Evolutionary conservation across 37 sponge, comb jelly and placozoan species (phyloP), one percentile per base, ranked within the genome.

Genomic region (Aphrocallistes beatrix): DNA sequence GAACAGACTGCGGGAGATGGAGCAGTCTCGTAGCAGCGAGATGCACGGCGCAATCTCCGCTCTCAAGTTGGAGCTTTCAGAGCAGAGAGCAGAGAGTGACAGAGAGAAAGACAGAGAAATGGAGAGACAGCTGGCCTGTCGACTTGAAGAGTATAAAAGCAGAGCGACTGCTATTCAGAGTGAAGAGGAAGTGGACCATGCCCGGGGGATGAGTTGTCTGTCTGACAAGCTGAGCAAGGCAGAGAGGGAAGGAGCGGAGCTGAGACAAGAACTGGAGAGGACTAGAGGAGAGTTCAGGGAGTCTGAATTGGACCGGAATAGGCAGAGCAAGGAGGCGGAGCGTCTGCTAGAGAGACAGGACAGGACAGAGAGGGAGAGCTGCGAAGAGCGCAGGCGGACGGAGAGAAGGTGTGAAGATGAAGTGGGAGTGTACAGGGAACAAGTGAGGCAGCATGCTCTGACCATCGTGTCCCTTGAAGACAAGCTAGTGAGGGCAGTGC

Each of bases 391-490:
- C 28, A 28, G 75, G 21, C 25, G 8, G 3, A 30, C 75, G 34
- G 75, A 60, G 75, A 60, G 75, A 3, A 3, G 25, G 3, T 3
- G 75, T 13, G 75, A 28, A 13, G 75, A 60, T 3, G 75, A 60
- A 30, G 25, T 60, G 34, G 75, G 34, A 3, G 75, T 60, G 34
- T 60, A 60, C 75, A 3, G 75, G 90, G 86, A 51, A 37, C 88
- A 90, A 81, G 60, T 87, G 1, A 37, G 88, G 21, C 90, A 92
- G 83, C 85, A 92, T 86, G 90, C 93, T n/a, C 16, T 87, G 8
- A 92, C 93, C 28, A 92, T 92, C 32, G 90, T 87, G 8, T 86
- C 90, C 0, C 86, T 92, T 50, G 93, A 92, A 83, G 86, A 90
- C 75, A 92, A 88, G 30, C 51, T 92, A n/a, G 37, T 92, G n/a